Conservation (phyloP, 2,797 vertebrate species). For the Diplodus sargus region DNA sequence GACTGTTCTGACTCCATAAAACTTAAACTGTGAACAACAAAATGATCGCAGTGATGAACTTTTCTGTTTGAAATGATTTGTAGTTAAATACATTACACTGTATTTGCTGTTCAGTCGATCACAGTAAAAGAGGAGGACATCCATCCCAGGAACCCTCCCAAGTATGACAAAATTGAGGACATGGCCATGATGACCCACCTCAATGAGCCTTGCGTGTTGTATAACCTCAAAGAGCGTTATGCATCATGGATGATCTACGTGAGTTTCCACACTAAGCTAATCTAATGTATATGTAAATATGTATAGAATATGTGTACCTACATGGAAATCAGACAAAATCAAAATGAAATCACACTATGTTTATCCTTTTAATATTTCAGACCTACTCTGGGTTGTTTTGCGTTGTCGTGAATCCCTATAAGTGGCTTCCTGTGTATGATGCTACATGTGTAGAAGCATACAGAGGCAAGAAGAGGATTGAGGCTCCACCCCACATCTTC, state of each 20-base stretch:
- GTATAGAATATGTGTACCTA: no score
- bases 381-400: constrained; percentile 70
- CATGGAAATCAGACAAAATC: no score
- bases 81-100: neutral
- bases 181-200: constrained; percentile 87
- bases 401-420: constrained; percentile 91
- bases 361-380: constrained; percentile 60
- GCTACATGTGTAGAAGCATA: constrained; percentile 46
- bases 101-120: constrained; percentile 37
- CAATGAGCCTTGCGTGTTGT: constrained; percentile 89
- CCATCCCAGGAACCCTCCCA: constrained; percentile 87
- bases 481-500: no score
- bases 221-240: constrained; percentile 94
- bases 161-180: constrained; percentile 88
- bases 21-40: constrained; percentile 54
- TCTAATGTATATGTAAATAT: no score
- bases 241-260: constrained; percentile 96
- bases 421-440: constrained; percentile 87
- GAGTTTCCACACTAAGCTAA: constrained; percentile 45
- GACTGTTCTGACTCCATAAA: neutral
- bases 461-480: constrained; percentile 72
- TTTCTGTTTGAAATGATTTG: neutral
- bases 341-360: no score
- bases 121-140: constrained; percentile 74
- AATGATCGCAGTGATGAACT: constrained; percentile 81